phyloP scores from a whole-genome alignment of 2,113 vertebrate genomes.

The Nestor notabilis region DNA sequence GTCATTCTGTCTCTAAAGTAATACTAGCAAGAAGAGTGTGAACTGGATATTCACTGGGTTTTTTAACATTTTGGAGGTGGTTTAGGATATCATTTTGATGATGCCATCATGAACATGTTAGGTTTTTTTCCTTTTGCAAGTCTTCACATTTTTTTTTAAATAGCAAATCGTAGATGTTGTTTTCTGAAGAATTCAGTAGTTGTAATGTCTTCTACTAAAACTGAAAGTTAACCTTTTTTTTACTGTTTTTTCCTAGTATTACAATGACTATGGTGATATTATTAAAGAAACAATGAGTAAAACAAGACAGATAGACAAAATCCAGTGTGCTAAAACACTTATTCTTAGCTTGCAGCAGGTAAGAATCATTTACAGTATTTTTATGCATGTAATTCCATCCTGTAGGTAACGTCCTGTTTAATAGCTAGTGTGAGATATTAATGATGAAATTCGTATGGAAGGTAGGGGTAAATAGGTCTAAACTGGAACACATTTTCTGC shows the following conservation, averaged over 20 bases:
- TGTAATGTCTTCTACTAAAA: background rate
- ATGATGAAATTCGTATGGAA: background rate
- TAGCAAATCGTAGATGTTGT: background rate
- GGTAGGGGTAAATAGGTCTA: background rate
- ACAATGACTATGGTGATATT: slow-evolving; percentile 98
- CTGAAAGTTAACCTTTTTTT: background rate
- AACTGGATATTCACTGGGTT: background rate
- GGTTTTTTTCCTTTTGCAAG: background rate
- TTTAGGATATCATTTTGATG: background rate
- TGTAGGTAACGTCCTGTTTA: background rate
- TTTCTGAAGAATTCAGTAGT: background rate
- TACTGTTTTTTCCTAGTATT: slow-evolving; percentile 87
- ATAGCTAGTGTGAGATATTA: background rate
- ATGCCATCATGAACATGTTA: background rate
- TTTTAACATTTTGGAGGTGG: background rate
- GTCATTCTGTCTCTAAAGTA: background rate
- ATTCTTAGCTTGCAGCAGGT: slow-evolving; percentile 99
- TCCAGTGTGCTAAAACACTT: slow-evolving; percentile 98
- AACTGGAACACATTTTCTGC: background rate
- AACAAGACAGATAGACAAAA: slow-evolving; percentile 97
- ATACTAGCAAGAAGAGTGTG: background rate
- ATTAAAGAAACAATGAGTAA: slow-evolving; percentile 99
- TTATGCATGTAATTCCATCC: background rate
- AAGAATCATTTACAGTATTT: slow-evolving; percentile 34
- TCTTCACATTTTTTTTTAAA: background rate